Base-by-base conservation (phyloP, 2,797 vertebrate species). In the Ficedula albicollis region DNA sequence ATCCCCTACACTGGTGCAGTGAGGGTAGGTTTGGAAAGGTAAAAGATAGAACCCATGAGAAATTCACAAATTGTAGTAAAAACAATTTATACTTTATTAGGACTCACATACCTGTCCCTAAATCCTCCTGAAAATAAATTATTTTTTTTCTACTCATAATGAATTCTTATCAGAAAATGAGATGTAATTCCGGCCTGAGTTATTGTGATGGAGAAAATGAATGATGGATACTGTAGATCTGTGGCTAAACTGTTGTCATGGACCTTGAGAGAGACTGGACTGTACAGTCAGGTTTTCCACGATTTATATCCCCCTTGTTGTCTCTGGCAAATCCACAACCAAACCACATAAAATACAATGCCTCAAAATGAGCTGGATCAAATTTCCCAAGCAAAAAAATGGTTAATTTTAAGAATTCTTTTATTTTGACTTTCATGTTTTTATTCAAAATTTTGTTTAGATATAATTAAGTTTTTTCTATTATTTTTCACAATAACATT, bases 1-100 rank as follows among this genome's bases (percentile, higher is more conserved):
- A 77, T 1, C 1, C 3, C 1, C 15, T 2, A 0, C 0, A 0
- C 6, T 22, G 1, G 27, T 39, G 21, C 13, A 13, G 11, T 23
- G 15, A 34, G 1, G 19, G 7, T 1, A 74, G 15, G 26, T 26
- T 5, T 46, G 5, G 12, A 85, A 85, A 26, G 8, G 10, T 43
- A 16, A 75, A 78, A 66, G 12, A 26, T 2, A 52, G 15, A 54
- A 36, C 6, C 7, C 26, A 27, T 41, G 10, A 73, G 5, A 66
- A 78, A 60, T 17, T 13, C 4, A 6, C 2, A 0, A 2, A 5
- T 20, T 70, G 19, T 25, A 15, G 39, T 20, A 32, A 81, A 74
- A 77, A 3, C 2, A 43, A 5, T 44, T 46, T 46, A 51, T 73
- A 56, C 26, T 32, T 38, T 56, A 43, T 51, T 26, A 51, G 5